Conservation (phyloP, 2,113 vertebrate species). For the Labeo catla region DNA sequence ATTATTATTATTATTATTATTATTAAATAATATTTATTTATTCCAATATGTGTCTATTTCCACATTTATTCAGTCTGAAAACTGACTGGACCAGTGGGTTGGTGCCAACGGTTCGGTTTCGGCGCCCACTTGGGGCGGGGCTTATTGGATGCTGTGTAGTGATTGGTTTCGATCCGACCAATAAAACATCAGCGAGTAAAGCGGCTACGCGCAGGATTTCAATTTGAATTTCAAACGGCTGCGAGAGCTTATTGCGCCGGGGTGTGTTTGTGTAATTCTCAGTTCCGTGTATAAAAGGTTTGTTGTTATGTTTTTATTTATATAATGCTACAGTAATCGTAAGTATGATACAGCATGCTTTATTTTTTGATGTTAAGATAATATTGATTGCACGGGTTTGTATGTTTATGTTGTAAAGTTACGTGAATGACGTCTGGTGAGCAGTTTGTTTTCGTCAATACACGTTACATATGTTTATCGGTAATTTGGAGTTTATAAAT, state of each 20-base stretch:
- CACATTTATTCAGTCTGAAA: background rate
- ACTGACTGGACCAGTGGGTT: background rate
- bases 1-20: too few relatives aligned
- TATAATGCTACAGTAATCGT: too few relatives aligned
- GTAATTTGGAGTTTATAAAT: background rate
- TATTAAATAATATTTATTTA: too few relatives aligned
- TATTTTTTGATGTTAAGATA: background rate
- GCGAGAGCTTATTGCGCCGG: background rate
- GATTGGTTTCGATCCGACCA: conserved; percentile 42
- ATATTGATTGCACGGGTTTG: background rate
- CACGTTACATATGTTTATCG: background rate
- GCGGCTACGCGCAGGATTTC: conserved; percentile 51
- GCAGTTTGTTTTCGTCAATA: background rate
- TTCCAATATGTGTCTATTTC: too few relatives aligned
- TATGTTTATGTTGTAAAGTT: background rate
- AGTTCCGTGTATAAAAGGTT: background rate
- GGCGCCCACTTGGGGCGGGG: background rate
- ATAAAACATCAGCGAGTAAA: background rate
- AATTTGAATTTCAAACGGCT: conserved; percentile 74
- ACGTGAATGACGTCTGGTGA: background rate
- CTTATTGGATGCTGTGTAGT: background rate
- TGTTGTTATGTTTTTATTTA: background rate
- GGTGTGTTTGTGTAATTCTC: background rate
- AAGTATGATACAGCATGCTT: background rate
- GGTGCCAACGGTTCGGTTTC: background rate